These are phyloP conservation scores for Tonatia bakeri DNA, from an alignment of 2,113 vertebrate genomes.

Conservation along the genomic window DNA sequence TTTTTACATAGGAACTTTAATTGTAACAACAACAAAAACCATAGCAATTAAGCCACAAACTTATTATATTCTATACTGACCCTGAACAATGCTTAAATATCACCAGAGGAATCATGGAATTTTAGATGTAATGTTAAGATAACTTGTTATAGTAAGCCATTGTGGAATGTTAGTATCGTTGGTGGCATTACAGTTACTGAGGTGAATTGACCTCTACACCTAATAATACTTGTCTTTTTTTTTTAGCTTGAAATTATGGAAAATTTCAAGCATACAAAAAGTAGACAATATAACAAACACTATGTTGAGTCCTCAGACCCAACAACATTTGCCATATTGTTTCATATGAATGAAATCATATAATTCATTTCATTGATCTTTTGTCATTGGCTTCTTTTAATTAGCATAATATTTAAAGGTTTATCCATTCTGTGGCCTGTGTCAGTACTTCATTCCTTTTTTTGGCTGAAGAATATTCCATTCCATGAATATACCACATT, in stretches of 20 bases:
- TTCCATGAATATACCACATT: neutral
- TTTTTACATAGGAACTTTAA: constrained; percentile 3
- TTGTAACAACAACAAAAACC: neutral
- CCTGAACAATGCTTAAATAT: neutral
- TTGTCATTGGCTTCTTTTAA: neutral
- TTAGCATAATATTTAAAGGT: neutral
- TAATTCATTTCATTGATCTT: neutral
- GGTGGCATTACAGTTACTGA: neutral
- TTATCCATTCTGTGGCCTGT: neutral
- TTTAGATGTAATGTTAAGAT: constrained; percentile 17
- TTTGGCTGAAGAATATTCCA: neutral
- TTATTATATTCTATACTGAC: neutral
- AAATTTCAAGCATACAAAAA: constrained; percentile 13
- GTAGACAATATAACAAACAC: neutral
- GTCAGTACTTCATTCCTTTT: neutral
- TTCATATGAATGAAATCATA: neutral
- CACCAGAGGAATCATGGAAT: neutral
- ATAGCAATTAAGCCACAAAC: neutral
- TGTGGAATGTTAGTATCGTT: constrained; percentile 2
- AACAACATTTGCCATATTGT: neutral
- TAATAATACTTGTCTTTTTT: neutral
- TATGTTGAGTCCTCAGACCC: neutral
- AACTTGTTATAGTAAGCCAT: neutral
- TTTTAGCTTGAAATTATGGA: constrained; percentile 14
- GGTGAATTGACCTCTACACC: neutral